Base-by-base conservation (phyloP, 2,888 invertebrate genomes). In the Oxystoma pomonae region DNA sequence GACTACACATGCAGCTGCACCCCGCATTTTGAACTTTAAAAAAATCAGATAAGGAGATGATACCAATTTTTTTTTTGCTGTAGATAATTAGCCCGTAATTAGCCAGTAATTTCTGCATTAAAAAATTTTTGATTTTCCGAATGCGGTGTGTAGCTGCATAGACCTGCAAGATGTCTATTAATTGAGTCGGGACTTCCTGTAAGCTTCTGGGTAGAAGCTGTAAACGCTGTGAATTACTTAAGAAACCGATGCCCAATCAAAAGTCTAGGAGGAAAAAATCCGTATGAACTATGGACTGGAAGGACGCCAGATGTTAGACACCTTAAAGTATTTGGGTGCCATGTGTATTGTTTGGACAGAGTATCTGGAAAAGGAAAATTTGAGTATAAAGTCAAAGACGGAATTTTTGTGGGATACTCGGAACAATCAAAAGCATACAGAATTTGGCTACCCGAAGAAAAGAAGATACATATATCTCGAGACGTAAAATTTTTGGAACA, bases 211-310 rank as follows among this genome's bases (percentile, higher is more conserved):
- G 59, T 21, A 0, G 55, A 63, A 21, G 63, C 59, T 1, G 35
- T 63, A 1, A 12, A 49, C 2, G 60, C 53, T 35, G 73, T 75
- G 9, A 72, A 73, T 22, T 76, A 76, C 58, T 59, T 77, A 5
- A 62, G 69, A 51, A 79, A 78, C 60, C 61, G 77, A 55, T 67
- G 70, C 49, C 70, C 71, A n/a, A 71, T 72, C n/a, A 72, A 55
- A 51, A 63, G 61, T 2, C 56, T 70, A 3, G 51, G 63, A 12
- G 70, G 68, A 7, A 68, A 63, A 63, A 74, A 71, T 2, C 72
- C 74, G 1, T 70, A 58, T 50, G 73, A 75, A 60, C 9, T 57
- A 17, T 70, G 74, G 71, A 65, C 57, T n/a, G 71, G 70, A 1
- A 65, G 60, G 21, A 60, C 56, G 53, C 73, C 74, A 3, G 58